These are phyloP conservation scores for Drosophila biarmipes DNA, from an alignment of 1,140 invertebrate genomes.

Conservation along the genomic window DNA sequence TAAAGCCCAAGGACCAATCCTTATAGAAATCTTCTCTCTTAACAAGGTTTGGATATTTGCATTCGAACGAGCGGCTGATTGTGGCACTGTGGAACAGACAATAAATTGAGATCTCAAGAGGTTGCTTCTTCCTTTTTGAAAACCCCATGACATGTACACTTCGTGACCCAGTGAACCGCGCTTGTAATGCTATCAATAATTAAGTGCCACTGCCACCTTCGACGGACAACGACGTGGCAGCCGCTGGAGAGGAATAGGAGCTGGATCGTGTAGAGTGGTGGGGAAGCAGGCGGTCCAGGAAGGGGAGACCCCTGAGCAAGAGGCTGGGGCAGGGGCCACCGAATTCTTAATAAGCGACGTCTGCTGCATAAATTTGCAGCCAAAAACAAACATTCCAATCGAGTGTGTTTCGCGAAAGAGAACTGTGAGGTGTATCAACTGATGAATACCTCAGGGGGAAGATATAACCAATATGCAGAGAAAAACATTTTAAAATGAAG, in stretches of 20 bases:
- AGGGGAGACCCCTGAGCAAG: slow-evolving; percentile 1
- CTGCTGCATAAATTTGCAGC: slow-evolving; percentile 78
- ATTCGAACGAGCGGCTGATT: background rate
- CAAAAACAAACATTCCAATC: slow-evolving; percentile 50
- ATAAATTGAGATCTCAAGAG: slow-evolving; percentile 50
- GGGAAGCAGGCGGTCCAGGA: background rate
- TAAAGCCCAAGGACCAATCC: too few species aligned
- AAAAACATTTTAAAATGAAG: background rate
- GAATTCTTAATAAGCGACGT: slow-evolving; percentile 74
- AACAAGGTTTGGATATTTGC: background rate
- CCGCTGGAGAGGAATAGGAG: slow-evolving; percentile 15
- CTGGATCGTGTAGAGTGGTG: background rate
- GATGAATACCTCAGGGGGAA: slow-evolving; percentile 15
- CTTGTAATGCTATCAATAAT: slow-evolving; percentile 82
- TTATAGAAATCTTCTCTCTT: too few species aligned
- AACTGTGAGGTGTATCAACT: background rate
- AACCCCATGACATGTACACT: slow-evolving; percentile 47
- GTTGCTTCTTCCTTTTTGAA: background rate
- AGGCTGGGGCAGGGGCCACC: slow-evolving; percentile 39
- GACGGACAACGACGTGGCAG: slow-evolving; percentile 37
- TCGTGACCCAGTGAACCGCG: slow-evolving; percentile 71
- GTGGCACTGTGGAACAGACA: background rate
- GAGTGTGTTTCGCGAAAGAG: slow-evolving; percentile 11
- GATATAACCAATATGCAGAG: background rate
- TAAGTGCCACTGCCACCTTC: slow-evolving; percentile 78